Base-by-base conservation (phyloP, 2,888 invertebrate genomes). In the Anaspis maculata region DNA sequence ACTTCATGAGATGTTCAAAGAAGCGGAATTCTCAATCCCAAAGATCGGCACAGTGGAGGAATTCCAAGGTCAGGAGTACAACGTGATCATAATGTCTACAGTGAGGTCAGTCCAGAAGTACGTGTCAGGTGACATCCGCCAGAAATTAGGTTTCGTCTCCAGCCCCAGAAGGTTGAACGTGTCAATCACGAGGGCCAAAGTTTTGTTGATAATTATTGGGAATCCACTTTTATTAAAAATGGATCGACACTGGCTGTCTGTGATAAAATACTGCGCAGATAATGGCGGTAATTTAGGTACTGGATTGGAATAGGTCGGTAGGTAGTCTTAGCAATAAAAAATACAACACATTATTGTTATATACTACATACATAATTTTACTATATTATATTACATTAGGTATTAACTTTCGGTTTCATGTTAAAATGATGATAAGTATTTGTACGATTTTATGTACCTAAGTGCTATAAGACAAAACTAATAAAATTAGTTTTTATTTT, bases 101-200 rank as follows among this genome's bases (percentile, higher is more conserved):
- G 78, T 78, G 1, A 69, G 78, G 31, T 75, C 77, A 1, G 59
- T 64, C 5, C 54, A 59, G 7, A 52, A 64, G 24, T 53, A 67
- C 13, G 39, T 73, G 11, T 30, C 48, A 1, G 49, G 58, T 1
- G 76, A 78, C 45, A 37, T 71, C 3, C 65, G 61, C 32, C 67
- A 73, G 44, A 63, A 71, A n/a, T 61, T 89, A 16, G 85, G 85
- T 2, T 89, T 89, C 54, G 69, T 89, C 1, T 69, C 74, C 12
- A 78, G 77, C 44, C 78, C 83, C 0, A 83, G 83, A 57, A 73
- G 94, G 37, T 71, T 94, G 49, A 96, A 95, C 66, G 95, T 95
- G 0, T 83, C 90, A 1, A 72, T 94, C 28, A 91, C 90, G 0
- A 74, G 95, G 45, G 86, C 90, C 6, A 77, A 84, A 59, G 75